Percentiles rank a stretch among this genome's conserved stretches.
phyloP scores from a whole-genome alignment of 2,797 vertebrate species.

The Sarcoramphus papa region DNA sequence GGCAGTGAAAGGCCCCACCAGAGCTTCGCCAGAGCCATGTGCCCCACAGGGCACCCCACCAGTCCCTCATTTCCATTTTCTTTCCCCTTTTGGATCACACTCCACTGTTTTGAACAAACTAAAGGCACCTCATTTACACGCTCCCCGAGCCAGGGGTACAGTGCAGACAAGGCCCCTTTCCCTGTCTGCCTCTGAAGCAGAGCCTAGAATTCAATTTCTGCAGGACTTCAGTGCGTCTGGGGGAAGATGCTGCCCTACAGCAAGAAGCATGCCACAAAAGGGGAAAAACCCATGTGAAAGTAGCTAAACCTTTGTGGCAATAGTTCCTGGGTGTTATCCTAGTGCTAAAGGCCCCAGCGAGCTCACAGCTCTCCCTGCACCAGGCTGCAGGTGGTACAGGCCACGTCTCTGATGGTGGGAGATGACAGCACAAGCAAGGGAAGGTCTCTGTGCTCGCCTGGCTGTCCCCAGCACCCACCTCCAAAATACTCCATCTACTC shows the following conservation, averaged over 20 bases:
- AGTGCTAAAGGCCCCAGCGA: neutral
- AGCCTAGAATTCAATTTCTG: neutral
- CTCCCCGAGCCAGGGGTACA: neutral
- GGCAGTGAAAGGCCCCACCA: neutral
- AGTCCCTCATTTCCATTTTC: neutral
- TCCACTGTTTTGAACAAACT: neutral
- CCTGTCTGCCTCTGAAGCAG: neutral
- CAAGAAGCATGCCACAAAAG: neutral
- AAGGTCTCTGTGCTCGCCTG: neutral
- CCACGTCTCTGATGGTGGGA: fast-evolving
- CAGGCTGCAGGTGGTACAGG: neutral
- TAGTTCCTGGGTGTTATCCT: neutral
- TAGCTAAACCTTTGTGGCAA: neutral
- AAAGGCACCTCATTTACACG: neutral
- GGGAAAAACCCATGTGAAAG: fast-evolving
- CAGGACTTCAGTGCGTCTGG: fast-evolving
- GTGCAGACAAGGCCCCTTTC: neutral
- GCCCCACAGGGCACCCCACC: neutral
- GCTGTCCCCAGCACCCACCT: neutral
- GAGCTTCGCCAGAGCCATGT: neutral
- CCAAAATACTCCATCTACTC: neutral
- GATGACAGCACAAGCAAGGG: neutral
- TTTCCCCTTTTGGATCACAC: neutral
- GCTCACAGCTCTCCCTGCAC: neutral
- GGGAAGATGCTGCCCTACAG: neutral